A percentile compares a stretch with the other conserved stretches of the same genome.
phyloP scores from a whole-genome alignment of 2,113 vertebrate genomes.

The Pelodiscus sinensis region DNA sequence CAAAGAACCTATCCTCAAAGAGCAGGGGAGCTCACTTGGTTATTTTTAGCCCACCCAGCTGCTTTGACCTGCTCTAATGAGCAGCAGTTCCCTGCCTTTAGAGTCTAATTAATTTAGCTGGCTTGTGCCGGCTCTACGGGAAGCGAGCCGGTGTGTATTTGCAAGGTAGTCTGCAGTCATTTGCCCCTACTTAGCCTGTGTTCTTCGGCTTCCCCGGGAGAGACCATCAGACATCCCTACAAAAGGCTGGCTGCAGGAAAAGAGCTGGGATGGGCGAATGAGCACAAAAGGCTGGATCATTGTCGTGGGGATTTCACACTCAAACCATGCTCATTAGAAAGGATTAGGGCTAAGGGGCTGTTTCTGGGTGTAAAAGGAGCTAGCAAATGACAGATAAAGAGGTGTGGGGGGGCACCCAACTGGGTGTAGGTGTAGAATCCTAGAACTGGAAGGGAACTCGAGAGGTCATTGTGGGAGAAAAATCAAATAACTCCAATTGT shows the following conservation, averaged over 20 bases:
- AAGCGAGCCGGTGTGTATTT: no score
- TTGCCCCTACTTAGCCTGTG: background rate
- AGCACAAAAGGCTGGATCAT: accelerated
- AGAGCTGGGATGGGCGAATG: accelerated
- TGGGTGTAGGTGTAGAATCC: no score
- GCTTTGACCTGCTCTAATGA: background rate
- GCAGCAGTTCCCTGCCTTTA: background rate
- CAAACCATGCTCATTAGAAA: accelerated
- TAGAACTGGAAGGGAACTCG: no score
- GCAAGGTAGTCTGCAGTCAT: accelerated
- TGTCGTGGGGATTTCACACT: background rate
- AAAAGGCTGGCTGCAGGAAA: background rate
- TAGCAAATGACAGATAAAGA: background rate
- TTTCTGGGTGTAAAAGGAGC: background rate
- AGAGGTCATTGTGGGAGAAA: no score
- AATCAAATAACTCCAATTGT: no score
- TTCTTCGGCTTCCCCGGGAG: background rate
- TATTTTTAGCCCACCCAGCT: background rate
- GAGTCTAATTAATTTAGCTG: accelerated
- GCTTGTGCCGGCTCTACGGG: no score
- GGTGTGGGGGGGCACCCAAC: no score
- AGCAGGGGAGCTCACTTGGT: accelerated
- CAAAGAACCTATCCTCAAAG: background rate
- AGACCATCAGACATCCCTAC: background rate
- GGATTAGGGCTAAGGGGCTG: accelerated